These are phyloP conservation scores for Calameuta pallipes DNA, from an alignment of 2,888 invertebrate genomes.

Conservation along the genomic window DNA sequence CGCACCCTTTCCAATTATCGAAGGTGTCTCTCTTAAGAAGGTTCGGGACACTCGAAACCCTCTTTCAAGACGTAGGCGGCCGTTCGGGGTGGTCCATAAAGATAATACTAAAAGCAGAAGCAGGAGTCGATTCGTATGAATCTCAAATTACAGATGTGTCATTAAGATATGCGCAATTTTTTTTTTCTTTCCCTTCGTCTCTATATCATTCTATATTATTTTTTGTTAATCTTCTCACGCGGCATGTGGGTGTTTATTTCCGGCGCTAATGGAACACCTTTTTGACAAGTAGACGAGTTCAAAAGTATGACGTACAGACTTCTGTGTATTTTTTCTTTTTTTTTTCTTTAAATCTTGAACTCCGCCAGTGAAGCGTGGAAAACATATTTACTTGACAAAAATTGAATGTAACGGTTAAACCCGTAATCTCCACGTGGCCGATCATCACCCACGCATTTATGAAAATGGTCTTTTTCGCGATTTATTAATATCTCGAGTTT, in stretches of 20 bases:
- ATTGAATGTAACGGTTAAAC: neutral
- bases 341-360: neutral
- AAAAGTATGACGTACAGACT: neutral
- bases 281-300: neutral
- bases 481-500: constrained; percentile 52
- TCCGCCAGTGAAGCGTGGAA: neutral
- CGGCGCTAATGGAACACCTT: constrained; percentile 4
- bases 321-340: no score
- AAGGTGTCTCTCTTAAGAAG: constrained; percentile 25
- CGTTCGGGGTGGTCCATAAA: constrained; percentile 8
- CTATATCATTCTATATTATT: neutral
- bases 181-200: neutral
- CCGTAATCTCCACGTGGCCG: neutral
- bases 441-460: neutral
- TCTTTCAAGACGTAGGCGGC: constrained; percentile 6
- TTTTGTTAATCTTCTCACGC: neutral
- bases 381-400: neutral
- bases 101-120: constrained; percentile 7
- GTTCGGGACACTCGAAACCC: constrained; percentile 9
- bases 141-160: constrained; percentile 9
- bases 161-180: constrained; percentile 8
- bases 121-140: constrained; percentile 9
- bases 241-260: neutral
- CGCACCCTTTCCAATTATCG: constrained; percentile 52
- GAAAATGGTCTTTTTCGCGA: constrained; percentile 19